A percentile compares a stretch with the other conserved stretches of the same genome.
Conservation (phyloP, 1,140 invertebrate species). For the Calliopsis andreniformis region DNA sequence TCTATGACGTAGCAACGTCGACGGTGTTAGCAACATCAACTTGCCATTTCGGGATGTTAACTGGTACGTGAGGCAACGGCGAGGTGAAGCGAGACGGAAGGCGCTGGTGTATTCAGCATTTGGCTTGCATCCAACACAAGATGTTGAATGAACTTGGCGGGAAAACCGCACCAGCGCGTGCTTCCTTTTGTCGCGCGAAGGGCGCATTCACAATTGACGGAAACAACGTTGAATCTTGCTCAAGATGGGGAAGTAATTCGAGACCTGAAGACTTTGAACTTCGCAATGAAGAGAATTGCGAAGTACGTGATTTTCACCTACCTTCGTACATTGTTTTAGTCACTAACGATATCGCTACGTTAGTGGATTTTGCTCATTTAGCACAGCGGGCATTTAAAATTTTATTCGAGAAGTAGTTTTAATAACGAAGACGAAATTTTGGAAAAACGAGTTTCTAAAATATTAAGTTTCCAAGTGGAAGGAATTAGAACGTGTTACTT, state of each 20-base stretch:
- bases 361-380: neutral
- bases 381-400: neutral
- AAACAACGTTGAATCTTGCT: slow-evolving; percentile 49
- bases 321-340: neutral
- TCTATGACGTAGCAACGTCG: slow-evolving; percentile 21
- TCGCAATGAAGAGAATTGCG: neutral
- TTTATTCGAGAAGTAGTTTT: neutral
- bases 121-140: slow-evolving; percentile 78
- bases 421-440: slow-evolving; percentile 15
- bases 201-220: slow-evolving; percentile 51
- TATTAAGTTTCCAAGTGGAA: slow-evolving; percentile 14
- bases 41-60: slow-evolving; percentile 44
- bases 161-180: slow-evolving; percentile 71
- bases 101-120: slow-evolving; percentile 71
- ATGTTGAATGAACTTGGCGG: slow-evolving; percentile 79
- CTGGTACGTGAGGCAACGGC: slow-evolving; percentile 22
- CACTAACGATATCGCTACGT: neutral
- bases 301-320: neutral
- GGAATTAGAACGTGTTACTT: slow-evolving; percentile 26
- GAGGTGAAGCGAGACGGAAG: slow-evolving; percentile 20
- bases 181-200: slow-evolving; percentile 62
- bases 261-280: neutral
- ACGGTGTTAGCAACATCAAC: slow-evolving; percentile 47
- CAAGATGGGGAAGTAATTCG: neutral
- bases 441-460: slow-evolving; percentile 10